Evolutionary conservation across 2,113 vertebrate genomes (phyloP).

Genomic region (Poeciliopsis occidentalis): DNA sequence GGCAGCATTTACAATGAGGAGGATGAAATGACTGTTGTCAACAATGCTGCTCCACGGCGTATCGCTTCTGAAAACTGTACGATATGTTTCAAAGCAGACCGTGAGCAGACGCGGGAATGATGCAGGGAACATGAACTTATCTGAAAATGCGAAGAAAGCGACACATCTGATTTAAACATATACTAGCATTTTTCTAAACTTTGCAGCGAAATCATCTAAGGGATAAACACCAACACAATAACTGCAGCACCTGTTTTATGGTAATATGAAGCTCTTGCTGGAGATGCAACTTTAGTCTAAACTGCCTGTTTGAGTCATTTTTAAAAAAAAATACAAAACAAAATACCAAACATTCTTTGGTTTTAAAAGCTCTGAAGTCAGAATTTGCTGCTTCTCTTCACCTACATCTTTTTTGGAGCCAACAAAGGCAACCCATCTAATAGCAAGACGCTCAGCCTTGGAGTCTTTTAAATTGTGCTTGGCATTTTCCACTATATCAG

Average conservation of each 20-base stretch:
- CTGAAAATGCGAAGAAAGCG: conserved; percentile 5
- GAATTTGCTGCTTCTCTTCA: conserved; percentile 3
- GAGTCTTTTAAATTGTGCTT: not conserved
- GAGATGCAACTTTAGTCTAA: not conserved
- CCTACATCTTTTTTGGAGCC: not conserved
- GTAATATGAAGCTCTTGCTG: not conserved
- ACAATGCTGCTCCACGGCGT: conserved; percentile 40
- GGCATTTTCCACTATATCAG: not conserved
- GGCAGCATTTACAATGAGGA: conserved; percentile 39
- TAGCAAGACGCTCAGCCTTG: not conserved
- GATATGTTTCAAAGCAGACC: conserved; percentile 20
- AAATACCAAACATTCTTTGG: conserved; percentile 7
- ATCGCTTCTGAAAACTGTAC: conserved; percentile 39
- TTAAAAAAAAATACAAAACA: not conserved
- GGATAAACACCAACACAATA: conserved; percentile 4
- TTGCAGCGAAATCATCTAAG: not conserved
- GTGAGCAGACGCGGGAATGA: conserved; percentile 9
- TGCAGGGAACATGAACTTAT: conserved; percentile 8
- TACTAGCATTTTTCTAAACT: conserved; percentile 14
- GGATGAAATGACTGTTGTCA: conserved; percentile 53
- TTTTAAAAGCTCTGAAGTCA: not conserved
- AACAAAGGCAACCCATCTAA: not conserved
- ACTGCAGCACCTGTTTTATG: not conserved
- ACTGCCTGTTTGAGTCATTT: conserved; percentile 8
- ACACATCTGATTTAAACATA: not conserved